Base-by-base conservation (phyloP, 1,140 invertebrate species). In the Drosophila fuyamai region DNA sequence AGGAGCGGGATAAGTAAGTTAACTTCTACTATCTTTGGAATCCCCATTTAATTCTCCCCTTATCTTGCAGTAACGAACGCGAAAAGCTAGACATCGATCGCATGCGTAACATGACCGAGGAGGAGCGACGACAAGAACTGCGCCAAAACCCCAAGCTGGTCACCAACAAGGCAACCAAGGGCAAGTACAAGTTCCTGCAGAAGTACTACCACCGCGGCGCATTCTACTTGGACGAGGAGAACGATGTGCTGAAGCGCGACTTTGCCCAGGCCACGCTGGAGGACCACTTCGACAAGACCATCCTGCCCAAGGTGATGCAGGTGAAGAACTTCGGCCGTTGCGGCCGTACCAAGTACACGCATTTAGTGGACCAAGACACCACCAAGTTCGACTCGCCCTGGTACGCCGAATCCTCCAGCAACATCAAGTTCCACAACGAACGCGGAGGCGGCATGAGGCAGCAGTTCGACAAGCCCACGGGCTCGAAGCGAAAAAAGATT, bases 251-350 rank as follows among this genome's bases (percentile, higher is more conserved):
- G 75, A 98, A 98, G 92, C 94, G 98, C 91, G 98, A 99, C 92
- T 99, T 99, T 92, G 98, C 98, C 8, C 97, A 97, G 76, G 97
- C 99, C 0, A 99, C 99, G 0, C 93, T 99, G 65, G 99, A 99
- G 88, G 99, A 99, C 95, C 98, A 99, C 92, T 99, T 99, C 93
- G 98, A 99, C 92, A 99, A 99, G 93, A 98, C 98, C 46, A 97
- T 99, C 76, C 92, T 99, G 57, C 99, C 99, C 5, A 99, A 99
- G 94, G 98, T 99, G 67, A 99, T 99, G 99, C 99, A 99, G 94
- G 99, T 99, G 1, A 99, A 99, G 93, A 99, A 99, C 94, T 99
- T 99, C 94, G 99, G 99, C 14, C 95, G 99, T 13, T 99, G 98
- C 67, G 98, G 98, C 18, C 95, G 99, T 55, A 99, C 99, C 0